Percentiles rank a stretch among this genome's conserved stretches.
phyloP scores from a whole-genome alignment of 2,797 vertebrate genomes.

The Craterocephalus amniculus region DNA sequence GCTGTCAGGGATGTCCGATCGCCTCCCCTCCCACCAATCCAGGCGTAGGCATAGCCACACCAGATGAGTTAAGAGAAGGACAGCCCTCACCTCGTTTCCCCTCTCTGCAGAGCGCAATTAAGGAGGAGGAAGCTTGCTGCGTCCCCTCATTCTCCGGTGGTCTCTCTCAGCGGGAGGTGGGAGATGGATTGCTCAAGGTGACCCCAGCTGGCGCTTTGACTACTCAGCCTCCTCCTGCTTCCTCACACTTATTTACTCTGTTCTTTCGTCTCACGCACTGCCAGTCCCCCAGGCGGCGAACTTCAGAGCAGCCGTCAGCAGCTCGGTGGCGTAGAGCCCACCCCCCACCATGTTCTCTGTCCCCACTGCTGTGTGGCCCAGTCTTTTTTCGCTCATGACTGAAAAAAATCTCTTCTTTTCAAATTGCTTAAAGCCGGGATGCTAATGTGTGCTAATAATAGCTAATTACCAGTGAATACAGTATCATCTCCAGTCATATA shows the following conservation, averaged over 20 bases:
- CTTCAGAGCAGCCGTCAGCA: constrained; percentile 37
- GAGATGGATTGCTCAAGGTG: constrained; percentile 65
- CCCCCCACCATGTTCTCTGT: neutral
- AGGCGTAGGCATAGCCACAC: constrained; percentile 6
- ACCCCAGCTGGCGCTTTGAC: constrained; percentile 36
- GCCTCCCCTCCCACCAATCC: constrained; percentile 4
- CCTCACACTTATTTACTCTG: constrained; percentile 34
- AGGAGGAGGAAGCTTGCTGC: constrained; percentile 10
- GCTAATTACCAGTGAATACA: constrained; percentile 24
- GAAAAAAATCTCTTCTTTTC: constrained; percentile 4
- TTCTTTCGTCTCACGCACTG: constrained; percentile 3
- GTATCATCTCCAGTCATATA: constrained; percentile 17
- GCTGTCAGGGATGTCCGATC: constrained; percentile 18
- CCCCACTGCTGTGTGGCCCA: neutral
- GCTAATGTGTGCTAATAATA: constrained; percentile 27
- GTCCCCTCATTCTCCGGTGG: constrained; percentile 8
- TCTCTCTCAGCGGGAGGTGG: constrained; percentile 36
- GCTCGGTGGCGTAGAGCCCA: constrained; percentile 9
- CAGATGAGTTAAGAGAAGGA: constrained; percentile 14
- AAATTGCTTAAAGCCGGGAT: constrained; percentile 10
- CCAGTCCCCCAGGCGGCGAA: constrained; percentile 3
- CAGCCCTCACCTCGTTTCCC: constrained; percentile 35
- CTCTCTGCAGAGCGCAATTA: constrained; percentile 35
- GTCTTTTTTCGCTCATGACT: constrained; percentile 1
- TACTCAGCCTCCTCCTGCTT: constrained; percentile 17